These are phyloP conservation scores for Agrilus cyanescens DNA, from an alignment of 2,888 invertebrate species.

Conservation along the genomic window DNA sequence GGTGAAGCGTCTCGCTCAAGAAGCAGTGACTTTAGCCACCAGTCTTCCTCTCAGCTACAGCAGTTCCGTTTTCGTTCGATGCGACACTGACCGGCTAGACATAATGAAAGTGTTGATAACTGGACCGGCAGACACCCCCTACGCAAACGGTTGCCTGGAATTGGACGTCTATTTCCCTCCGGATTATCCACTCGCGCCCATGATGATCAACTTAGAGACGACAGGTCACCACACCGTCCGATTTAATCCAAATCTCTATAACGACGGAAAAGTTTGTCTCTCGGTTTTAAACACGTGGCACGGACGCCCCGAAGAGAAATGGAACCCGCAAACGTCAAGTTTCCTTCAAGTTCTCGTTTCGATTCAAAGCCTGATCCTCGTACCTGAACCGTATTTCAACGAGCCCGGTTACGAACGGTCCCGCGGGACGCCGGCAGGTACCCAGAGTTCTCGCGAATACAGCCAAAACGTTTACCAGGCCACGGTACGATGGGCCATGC, in stretches of 20 bases:
- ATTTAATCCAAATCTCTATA: constrained; percentile 88
- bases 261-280: constrained; percentile 91
- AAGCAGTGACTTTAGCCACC: constrained; percentile 86
- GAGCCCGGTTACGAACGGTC: constrained; percentile 90
- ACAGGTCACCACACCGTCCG: constrained; percentile 80
- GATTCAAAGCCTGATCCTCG: constrained; percentile 83
- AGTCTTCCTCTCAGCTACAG: constrained; percentile 85
- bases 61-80: constrained; percentile 89
- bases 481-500: constrained; percentile 91
- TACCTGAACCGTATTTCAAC: constrained; percentile 89
- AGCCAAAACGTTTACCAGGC: constrained; percentile 93
- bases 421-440: constrained; percentile 78
- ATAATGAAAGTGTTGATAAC: constrained; percentile 94
- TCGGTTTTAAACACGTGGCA: constrained; percentile 95
- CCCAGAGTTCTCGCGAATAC: constrained; percentile 83
- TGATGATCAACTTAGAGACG: constrained; percentile 84
- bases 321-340: constrained; percentile 92
- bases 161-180: constrained; percentile 86
- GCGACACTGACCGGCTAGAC: constrained; percentile 87
- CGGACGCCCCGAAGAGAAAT: constrained; percentile 91
- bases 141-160: constrained; percentile 84
- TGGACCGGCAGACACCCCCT: constrained; percentile 83
- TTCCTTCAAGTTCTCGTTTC: constrained; percentile 88
- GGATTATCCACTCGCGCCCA: constrained; percentile 56
- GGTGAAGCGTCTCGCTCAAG: constrained; percentile 86